Base-by-base conservation (phyloP, 2,797 vertebrate genomes). In the Spinus pinus region DNA sequence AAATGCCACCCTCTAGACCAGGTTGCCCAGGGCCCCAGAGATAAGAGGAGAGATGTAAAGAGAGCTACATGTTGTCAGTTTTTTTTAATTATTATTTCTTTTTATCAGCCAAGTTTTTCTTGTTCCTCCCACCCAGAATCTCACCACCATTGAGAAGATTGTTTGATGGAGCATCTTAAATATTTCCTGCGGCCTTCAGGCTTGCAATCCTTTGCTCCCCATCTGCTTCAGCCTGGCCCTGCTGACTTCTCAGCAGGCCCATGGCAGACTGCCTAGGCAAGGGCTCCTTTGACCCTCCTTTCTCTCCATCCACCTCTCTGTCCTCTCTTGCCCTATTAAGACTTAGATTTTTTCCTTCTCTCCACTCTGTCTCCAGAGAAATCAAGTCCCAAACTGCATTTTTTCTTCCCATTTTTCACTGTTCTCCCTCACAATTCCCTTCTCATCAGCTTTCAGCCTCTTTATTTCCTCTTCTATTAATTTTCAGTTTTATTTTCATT, bases 171-270 rank as follows among this genome's bases (percentile, higher is more conserved):
- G 46, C 39, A 69, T 35, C 74, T 81, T 90, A 66, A 93, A 88
- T 96, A 95, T 88, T 86, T 93, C 50, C 90, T 74, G 61, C 35
- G 85, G 47, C 37, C 71, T 84, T 81, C 75, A 93, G 78, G 57
- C 62, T 90, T 9, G 0, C 37, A 86, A 8, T 71, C 58, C 28
- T 74, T 69, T 3, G 2, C n/a, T 72, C 49, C 12, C 57, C 81
- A 71, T 87, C 84, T 94, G 56, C 57, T 93, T 50, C 81, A 62
- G 41, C 50, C 66, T 71, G 46, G 73, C 33, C 44, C 60, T 75
- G 78, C 28, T 2, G 3, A 42, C 71, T 70, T 75, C n/a, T 62
- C 91, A 88, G 66, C 49, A 82, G 64, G 73, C 28, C 39, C 31
- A 42, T 41, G 50, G 54, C 71, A 75, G 53, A 37, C n/a, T 96